Base-by-base conservation (phyloP, 2,113 vertebrate genomes). In the Lichenostomus cassidix region DNA sequence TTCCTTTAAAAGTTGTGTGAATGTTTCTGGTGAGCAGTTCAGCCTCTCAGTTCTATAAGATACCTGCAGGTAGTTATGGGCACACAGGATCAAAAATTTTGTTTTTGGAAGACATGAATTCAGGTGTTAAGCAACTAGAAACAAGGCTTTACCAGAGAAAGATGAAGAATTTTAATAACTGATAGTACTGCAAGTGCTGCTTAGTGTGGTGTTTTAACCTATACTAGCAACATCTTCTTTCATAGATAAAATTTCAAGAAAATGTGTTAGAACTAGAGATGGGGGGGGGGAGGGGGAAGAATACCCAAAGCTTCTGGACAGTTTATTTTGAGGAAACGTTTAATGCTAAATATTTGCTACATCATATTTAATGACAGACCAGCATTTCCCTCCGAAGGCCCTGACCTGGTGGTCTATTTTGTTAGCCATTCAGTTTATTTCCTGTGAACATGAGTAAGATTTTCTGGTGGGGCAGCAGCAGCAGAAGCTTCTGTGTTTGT, bases 381-480 rank as follows among this genome's bases (percentile, higher is more conserved):
- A 50, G 9, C 0, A 0, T 52, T 58, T 73, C 49, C 46, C 25
- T 77, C 7, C 47, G 18, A 73, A 80, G 35, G n/a, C 53, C 24
- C 21, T 70, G 68, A 31, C 71, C 44, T 33, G 35, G 39, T 83
- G 77, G 21, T 67, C 65, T 82, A 0, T 42, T 83, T 70, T 80
- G 44, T 78, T 64, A 60, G 44, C 55, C 39, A 9, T 52, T 74
- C 56, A 58, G 39, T 1, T 0, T 70, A 39, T 74, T 63, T 84
- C 49, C 65, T 58, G 14, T 78, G 74, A 87, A 58, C 5, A 0
- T 33, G 62, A 53, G 49, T 29, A 47, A 64, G 63, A 53, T 69
- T 55, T 86, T 85, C 62, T 89, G 60, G 56, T 81, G 50, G 58
- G 75, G 9, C 52, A 53, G 46, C 78, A 64, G 46, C 53, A 52